Conservation (phyloP, 1,140 invertebrate genomes). For the Mya arenaria region DNA sequence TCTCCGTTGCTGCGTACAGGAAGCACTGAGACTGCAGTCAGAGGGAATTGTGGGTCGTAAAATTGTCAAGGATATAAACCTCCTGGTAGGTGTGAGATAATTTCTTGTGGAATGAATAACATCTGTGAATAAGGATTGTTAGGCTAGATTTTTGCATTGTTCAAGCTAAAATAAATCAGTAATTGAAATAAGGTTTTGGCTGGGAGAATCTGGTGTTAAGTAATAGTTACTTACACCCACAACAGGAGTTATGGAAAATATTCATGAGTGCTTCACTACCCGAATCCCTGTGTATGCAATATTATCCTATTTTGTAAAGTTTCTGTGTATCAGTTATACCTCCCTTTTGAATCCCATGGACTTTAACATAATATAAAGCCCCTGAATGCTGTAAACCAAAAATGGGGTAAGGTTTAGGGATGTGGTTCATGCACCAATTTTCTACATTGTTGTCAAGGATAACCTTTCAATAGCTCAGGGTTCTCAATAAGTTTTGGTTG, state of each 20-base stretch:
- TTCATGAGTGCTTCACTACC: background rate
- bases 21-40: slow-evolving; percentile 64
- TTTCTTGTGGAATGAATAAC: background rate
- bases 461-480: too few species aligned
- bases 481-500: too few species aligned
- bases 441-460: too few species aligned
- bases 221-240: background rate
- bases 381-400: too few species aligned
- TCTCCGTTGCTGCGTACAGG: slow-evolving; percentile 63
- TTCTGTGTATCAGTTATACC: too few species aligned
- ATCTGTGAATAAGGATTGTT: background rate
- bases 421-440: too few species aligned
- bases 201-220: background rate
- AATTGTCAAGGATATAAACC: slow-evolving; percentile 61
- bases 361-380: too few species aligned
- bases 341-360: too few species aligned
- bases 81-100: slow-evolving; percentile 57
- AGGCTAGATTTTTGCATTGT: background rate
- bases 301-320: too few species aligned
- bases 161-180: background rate
- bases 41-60: slow-evolving; percentile 65
- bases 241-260: background rate
- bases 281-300: too few species aligned
- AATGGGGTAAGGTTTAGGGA: too few species aligned
- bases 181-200: background rate